These are phyloP conservation scores for Nomada ruficornis DNA, from an alignment of 2,888 invertebrate species.

Conservation along the genomic window DNA sequence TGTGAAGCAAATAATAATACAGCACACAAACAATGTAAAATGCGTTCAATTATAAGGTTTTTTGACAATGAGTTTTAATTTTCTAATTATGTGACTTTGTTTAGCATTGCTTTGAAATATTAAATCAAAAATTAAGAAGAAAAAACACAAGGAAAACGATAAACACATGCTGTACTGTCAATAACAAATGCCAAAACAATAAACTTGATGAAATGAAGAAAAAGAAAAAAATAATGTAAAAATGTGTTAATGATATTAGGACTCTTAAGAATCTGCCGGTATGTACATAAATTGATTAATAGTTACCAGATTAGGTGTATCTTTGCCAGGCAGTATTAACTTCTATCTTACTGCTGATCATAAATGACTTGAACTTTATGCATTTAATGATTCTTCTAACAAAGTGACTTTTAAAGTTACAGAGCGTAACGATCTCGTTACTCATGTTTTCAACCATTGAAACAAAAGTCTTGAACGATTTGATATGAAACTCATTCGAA, in stretches of 20 bases:
- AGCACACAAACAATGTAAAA: constrained; percentile 62
- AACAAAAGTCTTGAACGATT: background rate
- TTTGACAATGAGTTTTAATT: background rate
- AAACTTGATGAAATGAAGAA: background rate
- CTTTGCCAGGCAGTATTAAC: constrained; percentile 53
- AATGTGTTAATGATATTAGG: constrained; percentile 31
- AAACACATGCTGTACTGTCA: constrained; percentile 55
- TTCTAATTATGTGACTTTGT: constrained; percentile 2
- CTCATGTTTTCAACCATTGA: background rate
- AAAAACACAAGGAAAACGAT: constrained; percentile 2
- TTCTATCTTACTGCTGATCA: constrained; percentile 38
- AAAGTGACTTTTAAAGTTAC: background rate
- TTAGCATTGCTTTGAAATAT: constrained; percentile 11
- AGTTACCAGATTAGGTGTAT: constrained; percentile 56
- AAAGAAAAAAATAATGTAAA: background rate
- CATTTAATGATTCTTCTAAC: background rate
- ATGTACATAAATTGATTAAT: constrained; percentile 23
- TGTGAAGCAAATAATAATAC: constrained; percentile 51
- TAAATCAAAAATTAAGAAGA: constrained; percentile 20
- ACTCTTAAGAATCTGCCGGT: constrained; percentile 1
- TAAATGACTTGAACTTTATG: constrained; percentile 20
- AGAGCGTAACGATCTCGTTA: background rate
- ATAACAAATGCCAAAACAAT: constrained; percentile 25
- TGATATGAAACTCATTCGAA: background rate
- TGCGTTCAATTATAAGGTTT: constrained; percentile 42